Conservation (phyloP, 1,140 invertebrate species). For the Manduca sexta region DNA sequence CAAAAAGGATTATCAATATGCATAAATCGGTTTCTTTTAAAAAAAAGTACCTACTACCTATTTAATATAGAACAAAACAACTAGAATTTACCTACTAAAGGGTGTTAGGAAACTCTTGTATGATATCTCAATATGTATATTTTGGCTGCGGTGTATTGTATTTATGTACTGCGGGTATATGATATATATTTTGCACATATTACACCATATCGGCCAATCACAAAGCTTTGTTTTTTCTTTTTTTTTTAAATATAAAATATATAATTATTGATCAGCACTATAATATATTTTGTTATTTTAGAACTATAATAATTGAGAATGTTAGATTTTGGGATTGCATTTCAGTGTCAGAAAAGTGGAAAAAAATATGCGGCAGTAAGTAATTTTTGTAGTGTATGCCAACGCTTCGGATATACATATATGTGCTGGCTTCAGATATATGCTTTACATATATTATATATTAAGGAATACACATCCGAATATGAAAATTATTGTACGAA, state of each 20-base stretch:
- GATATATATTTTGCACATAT: constrained; percentile 21
- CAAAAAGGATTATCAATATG: too few species aligned
- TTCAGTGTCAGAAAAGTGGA: constrained; percentile 72
- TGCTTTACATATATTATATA: constrained; percentile 1
- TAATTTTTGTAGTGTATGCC: constrained; percentile 53
- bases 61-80: too few species aligned
- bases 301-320: constrained; percentile 54
- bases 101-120: too few species aligned
- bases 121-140: too few species aligned
- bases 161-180: too few species aligned
- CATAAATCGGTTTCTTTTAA: too few species aligned
- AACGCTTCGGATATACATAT: too few species aligned
- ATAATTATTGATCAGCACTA: constrained; percentile 10
- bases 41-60: too few species aligned
- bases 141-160: too few species aligned
- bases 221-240: too few species aligned
- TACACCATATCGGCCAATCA: constrained; percentile 1
- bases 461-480: not conserved
- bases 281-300: constrained; percentile 26
- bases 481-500: not conserved
- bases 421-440: constrained; percentile 1
- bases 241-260: too few species aligned
- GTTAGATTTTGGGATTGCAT: constrained; percentile 66
- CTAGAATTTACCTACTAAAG: too few species aligned
- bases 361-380: constrained; percentile 70